Evolutionary conservation across 2,797 vertebrate genomes (phyloP), one percentile per base, ranked within the genome.

Genomic region (Parauchenoglanis ngamensis): DNA sequence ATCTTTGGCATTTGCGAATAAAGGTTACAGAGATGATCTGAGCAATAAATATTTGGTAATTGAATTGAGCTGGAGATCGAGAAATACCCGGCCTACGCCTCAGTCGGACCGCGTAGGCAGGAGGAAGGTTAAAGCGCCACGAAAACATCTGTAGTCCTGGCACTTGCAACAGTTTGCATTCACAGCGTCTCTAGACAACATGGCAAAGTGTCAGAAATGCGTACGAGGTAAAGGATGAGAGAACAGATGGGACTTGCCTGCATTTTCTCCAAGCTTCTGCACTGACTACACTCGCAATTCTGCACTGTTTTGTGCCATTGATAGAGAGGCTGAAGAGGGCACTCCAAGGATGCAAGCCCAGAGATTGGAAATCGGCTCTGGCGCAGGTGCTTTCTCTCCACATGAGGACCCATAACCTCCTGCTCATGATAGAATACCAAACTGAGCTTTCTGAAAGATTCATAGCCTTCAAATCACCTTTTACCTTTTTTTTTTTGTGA

Each of bases 1-100:
- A 80, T 28, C 52, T 44, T 56, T 86, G 76, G 15, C 35, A 80
- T 70, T 78, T 35, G 28, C 21, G 23, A 31, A 68, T 15, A 81
- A 86, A 28, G 61, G 57, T 84, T 84, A 46, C 40, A 59, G 65
- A 59, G 52, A 78, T 49, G 63, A 49, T 25, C 59, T 70, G 63
- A 67, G 87, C 52, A 56, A 61, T 77, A 84, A 79, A 84, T 84
- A 79, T 75, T 83, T 54, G 25, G 73, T 78, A 83, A 87, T 87
- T 79, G 82, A 84, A 79, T 44, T 78, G 82, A 84, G 79, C 87
- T 84, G 8, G 11, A 70, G 61, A 70, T 49, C 6, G 52, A 79
- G 54, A 70, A 70, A 49, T 8, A 59, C 25, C 61, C 59, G 73
- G 75, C 73, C 59, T 46, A 17, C 2, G n/a, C 40, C 68, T 75